Percentiles rank a stretch among this genome's conserved stretches.
phyloP scores from a whole-genome alignment of 1,140 invertebrate species.

The Drosophila sturtevanti region DNA sequence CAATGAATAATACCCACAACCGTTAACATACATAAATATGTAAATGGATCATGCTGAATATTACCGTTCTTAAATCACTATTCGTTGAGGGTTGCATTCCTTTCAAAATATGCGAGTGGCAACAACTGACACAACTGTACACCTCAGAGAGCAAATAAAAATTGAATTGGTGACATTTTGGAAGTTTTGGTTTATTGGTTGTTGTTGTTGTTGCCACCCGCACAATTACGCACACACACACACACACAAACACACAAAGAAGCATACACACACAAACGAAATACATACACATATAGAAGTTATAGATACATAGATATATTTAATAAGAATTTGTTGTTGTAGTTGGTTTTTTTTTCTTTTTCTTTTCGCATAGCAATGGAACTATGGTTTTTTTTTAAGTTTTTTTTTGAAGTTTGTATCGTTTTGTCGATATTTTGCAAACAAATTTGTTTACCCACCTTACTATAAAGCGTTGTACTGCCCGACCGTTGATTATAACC shows the following conservation, averaged over 20 bases:
- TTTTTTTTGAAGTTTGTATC: constrained; percentile 45
- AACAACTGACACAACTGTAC: background rate
- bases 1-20: no score
- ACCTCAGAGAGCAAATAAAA: background rate
- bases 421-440: constrained; percentile 39
- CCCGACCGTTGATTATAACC: constrained; percentile 87
- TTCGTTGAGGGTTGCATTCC: background rate
- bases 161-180: background rate
- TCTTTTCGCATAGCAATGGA: constrained; percentile 34
- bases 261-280: constrained; percentile 17
- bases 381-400: constrained; percentile 46
- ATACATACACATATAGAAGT: background rate
- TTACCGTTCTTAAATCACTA: background rate
- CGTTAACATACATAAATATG: background rate
- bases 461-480: constrained; percentile 95
- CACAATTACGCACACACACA: background rate
- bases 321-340: constrained; percentile 50
- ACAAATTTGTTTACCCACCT: constrained; percentile 86
- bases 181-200: no score
- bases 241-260: constrained; percentile 13
- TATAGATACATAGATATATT: constrained; percentile 56
- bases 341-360: no score
- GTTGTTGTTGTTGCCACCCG: background rate
- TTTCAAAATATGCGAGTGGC: background rate
- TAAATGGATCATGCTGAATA: background rate